Evolutionary conservation across 1,140 invertebrate genomes (phyloP).

Genomic region (Luehdorfia chinensis): DNA sequence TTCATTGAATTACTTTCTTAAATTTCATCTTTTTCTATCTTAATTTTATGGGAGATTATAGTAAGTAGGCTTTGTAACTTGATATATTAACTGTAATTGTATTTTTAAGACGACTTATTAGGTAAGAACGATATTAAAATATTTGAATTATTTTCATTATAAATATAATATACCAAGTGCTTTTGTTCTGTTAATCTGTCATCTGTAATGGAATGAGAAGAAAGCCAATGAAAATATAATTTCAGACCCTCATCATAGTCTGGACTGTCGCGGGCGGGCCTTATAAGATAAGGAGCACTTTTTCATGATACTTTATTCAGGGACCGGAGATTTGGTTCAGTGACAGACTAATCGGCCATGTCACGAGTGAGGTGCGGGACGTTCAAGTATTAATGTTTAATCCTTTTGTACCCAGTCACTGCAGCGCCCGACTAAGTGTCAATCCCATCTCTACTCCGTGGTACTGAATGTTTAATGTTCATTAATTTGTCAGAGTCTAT

Average conservation of each 20-base stretch:
- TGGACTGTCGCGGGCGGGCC: constrained; percentile 31
- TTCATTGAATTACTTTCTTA: no score
- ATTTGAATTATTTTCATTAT: no score
- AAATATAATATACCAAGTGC: no score
- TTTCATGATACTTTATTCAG: constrained; percentile 76
- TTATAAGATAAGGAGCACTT: constrained; percentile 66
- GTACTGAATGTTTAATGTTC: constrained; percentile 67
- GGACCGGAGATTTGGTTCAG: constrained; percentile 60
- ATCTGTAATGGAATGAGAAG: constrained; percentile 17
- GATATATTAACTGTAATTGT: no score
- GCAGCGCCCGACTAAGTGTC: constrained; percentile 58
- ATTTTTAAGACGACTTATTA: background rate
- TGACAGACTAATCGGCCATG: constrained; percentile 70
- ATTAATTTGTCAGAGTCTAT: constrained; percentile 66
- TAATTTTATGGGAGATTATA: background rate
- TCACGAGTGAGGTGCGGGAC: constrained; percentile 56
- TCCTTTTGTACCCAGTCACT: constrained; percentile 56
- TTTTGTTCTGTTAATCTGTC: no score
- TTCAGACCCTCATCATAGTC: constrained; percentile 62
- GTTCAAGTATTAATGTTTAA: constrained; percentile 73
- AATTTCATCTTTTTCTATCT: background rate
- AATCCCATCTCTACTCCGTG: constrained; percentile 52
- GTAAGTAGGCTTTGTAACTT: no score
- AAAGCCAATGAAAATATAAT: constrained; percentile 29
- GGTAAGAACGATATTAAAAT: no score